These are phyloP conservation scores for Meiosimyza platycephala DNA, from an alignment of 2,888 invertebrate species.

Conservation along the genomic window DNA sequence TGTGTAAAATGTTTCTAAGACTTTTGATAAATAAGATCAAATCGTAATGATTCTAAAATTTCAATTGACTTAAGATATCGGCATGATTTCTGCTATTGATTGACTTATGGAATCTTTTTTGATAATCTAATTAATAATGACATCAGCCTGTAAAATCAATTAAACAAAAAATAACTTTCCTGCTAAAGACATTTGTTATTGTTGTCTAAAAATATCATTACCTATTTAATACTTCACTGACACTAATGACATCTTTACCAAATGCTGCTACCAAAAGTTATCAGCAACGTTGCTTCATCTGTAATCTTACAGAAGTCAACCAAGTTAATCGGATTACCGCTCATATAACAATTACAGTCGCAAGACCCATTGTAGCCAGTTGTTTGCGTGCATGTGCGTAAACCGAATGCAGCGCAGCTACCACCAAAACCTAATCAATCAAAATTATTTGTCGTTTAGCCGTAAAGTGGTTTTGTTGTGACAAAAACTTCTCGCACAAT, in stretches of 20 bases:
- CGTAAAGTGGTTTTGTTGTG: slow-evolving; percentile 34
- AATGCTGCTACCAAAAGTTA: slow-evolving; percentile 6
- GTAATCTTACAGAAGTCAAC: slow-evolving; percentile 20
- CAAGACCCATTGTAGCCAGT: slow-evolving; percentile 3
- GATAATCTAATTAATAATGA: too few species aligned
- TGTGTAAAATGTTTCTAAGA: too few species aligned
- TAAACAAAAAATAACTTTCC: too few species aligned
- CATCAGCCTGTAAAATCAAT: too few species aligned
- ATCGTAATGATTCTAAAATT: too few species aligned
- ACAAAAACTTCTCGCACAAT: slow-evolving; percentile 30
- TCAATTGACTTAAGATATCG: too few species aligned
- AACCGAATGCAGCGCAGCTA: background rate
- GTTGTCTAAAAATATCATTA: too few species aligned
- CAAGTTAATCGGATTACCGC: background rate
- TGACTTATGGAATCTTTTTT: too few species aligned
- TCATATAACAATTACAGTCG: background rate
- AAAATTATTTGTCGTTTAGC: slow-evolving; percentile 63
- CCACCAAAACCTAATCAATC: slow-evolving; percentile 56
- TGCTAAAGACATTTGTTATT: too few species aligned
- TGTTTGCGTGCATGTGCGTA: background rate
- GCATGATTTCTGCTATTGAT: too few species aligned
- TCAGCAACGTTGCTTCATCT: background rate
- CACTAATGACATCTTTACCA: slow-evolving; percentile 3
- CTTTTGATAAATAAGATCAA: too few species aligned
- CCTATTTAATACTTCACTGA: background rate